These are phyloP conservation scores for Lampris incognitus DNA, from an alignment of 2,113 vertebrate species.

Conservation along the genomic window DNA sequence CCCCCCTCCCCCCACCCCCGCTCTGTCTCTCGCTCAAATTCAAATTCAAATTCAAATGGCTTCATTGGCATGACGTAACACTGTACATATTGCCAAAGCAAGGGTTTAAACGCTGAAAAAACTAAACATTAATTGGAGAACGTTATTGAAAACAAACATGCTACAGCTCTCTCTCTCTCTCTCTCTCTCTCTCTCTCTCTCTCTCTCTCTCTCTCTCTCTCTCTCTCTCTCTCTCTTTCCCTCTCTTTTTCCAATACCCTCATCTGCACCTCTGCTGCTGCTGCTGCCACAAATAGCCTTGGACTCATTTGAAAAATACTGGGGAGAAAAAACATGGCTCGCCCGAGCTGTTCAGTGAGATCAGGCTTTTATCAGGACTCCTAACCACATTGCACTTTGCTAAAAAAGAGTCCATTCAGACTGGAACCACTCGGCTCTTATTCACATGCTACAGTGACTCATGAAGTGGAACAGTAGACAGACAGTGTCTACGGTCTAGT, in stretches of 20 bases:
- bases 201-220: slow-evolving; percentile 27
- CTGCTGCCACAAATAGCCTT: slow-evolving; percentile 25
- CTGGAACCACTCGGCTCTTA: slow-evolving; percentile 32
- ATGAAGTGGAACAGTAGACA: slow-evolving; percentile 49
- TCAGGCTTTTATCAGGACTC: slow-evolving; percentile 23
- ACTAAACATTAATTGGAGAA: no score
- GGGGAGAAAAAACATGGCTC: slow-evolving; percentile 1
- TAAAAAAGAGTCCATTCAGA: slow-evolving; percentile 12
- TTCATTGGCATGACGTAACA: no score
- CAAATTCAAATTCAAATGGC: no score
- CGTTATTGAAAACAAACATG: no score
- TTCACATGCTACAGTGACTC: slow-evolving; percentile 57
- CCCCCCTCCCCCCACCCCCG: slow-evolving; percentile 25
- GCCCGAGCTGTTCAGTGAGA: neutral
- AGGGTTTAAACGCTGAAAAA: no score
- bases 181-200: neutral
- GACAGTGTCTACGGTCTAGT: slow-evolving; percentile 37
- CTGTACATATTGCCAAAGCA: no score
- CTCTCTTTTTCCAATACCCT: neutral
- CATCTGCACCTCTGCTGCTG: slow-evolving; percentile 9
- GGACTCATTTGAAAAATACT: slow-evolving; percentile 22
- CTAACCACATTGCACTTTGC: neutral
- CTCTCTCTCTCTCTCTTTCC: neutral
- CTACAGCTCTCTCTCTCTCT: no score
- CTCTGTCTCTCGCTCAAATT: neutral